phyloP scores from a whole-genome alignment of 2,113 vertebrate genomes.

The Chlamydotis undulata region DNA sequence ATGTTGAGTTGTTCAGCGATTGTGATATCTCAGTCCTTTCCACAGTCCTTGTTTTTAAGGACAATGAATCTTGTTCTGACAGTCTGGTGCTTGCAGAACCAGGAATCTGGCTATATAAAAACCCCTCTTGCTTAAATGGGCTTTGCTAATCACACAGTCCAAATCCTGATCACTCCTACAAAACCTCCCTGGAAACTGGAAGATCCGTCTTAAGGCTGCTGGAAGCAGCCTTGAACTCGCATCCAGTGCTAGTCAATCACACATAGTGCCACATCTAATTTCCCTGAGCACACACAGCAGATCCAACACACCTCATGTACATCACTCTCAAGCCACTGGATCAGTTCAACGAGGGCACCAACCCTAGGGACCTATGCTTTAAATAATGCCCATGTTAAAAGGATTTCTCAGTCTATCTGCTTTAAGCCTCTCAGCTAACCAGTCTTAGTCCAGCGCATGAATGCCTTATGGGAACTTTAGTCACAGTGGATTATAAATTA shows the following conservation, averaged over 20 bases:
- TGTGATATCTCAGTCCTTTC: neutral
- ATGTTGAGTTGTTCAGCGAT: neutral
- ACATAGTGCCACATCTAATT: neutral
- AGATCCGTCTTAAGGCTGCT: neutral
- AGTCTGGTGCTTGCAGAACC: neutral
- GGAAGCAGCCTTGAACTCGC: neutral
- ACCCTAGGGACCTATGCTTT: neutral
- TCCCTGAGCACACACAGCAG: fast-evolving
- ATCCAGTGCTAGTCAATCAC: neutral
- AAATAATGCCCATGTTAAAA: neutral
- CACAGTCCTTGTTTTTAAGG: neutral
- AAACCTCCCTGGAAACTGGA: neutral
- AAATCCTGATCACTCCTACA: neutral
- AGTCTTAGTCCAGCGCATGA: neutral
- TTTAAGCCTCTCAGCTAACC: neutral
- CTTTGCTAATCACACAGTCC: neutral
- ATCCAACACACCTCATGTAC: neutral
- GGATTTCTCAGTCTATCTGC: neutral
- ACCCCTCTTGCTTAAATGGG: neutral
- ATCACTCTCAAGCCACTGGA: neutral
- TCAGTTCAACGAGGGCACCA: neutral
- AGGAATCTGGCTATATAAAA: neutral
- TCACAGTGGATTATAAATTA: neutral
- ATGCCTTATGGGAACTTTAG: neutral
- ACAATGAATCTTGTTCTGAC: neutral